These are phyloP conservation scores for Penaeus vannamei DNA, from an alignment of 1,140 invertebrate species.

Conservation along the genomic window DNA sequence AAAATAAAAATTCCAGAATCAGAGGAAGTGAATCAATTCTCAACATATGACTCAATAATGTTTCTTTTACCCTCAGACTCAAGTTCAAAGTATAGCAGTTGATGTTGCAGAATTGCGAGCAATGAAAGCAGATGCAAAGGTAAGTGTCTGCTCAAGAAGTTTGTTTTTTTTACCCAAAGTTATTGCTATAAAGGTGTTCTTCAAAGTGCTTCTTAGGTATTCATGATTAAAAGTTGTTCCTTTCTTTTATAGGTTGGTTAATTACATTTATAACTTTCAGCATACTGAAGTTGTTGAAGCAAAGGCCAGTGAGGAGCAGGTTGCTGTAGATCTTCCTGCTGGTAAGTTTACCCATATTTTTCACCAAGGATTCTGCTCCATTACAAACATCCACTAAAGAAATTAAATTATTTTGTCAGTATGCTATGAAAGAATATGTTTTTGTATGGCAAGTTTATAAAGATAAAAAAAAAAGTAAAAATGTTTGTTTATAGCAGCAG, in stretches of 20 bases:
- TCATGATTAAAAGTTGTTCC: background rate
- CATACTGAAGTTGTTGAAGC: constrained; percentile 33
- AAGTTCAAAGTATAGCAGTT: background rate
- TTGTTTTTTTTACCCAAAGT: too few relatives aligned
- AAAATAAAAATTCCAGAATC: too few relatives aligned
- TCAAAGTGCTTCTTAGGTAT: background rate
- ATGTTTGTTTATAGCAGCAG: constrained; percentile 25
- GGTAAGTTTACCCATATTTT: background rate
- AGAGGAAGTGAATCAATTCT: too few relatives aligned
- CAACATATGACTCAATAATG: background rate
- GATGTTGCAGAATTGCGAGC: constrained; percentile 3
- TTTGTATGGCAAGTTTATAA: background rate
- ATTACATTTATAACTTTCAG: background rate
- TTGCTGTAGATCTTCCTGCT: constrained; percentile 53
- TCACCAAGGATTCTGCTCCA: too few relatives aligned
- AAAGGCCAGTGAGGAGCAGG: constrained; percentile 46
- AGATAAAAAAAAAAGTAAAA: background rate
- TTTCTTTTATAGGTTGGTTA: background rate
- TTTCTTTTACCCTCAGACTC: background rate
- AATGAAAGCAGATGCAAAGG: background rate
- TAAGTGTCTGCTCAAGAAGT: too few relatives aligned
- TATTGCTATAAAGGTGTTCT: too few relatives aligned
- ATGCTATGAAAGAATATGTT: background rate
- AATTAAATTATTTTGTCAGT: background rate
- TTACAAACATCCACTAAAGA: too few relatives aligned